phyloP scores from a whole-genome alignment of 2,113 vertebrate species.

The Engraulis encrasicolus region DNA sequence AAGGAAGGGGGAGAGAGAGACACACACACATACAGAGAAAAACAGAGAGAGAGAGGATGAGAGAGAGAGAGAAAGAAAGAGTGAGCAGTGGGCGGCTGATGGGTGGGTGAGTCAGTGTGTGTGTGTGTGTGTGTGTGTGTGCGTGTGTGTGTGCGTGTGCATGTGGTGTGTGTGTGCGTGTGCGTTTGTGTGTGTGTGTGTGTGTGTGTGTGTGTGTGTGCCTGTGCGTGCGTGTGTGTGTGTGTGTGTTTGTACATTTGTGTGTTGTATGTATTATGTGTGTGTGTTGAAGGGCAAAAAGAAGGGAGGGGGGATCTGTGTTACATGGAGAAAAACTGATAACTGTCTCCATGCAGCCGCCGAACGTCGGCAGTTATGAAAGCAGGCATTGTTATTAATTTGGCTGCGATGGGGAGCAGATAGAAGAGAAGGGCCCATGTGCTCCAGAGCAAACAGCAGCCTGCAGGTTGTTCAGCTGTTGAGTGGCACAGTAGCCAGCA shows the following conservation, averaged over 20 bases:
- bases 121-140: neutral
- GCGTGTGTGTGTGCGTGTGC: neutral
- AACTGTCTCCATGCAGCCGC: slow-evolving; percentile 16
- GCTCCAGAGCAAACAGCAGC: slow-evolving; percentile 16
- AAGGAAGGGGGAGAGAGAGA: neutral
- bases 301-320: neutral
- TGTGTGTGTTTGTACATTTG: no score
- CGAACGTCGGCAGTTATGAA: slow-evolving; percentile 7
- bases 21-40: neutral
- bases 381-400: slow-evolving; percentile 23
- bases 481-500: neutral
- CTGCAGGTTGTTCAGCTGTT: slow-evolving; percentile 19
- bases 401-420: slow-evolving; percentile 3
- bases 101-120: slow-evolving; percentile 3
- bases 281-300: no score
- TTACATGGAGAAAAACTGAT: slow-evolving; percentile 22
- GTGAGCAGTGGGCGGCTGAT: neutral
- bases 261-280: no score
- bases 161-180: no score
- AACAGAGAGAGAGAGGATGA: neutral
- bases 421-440: slow-evolving; percentile 19
- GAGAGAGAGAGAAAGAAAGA: neutral
- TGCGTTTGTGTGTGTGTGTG: no score
- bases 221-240: no score
- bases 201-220: no score